Evolutionary conservation across 2,113 vertebrate species (phyloP), one percentile per base, ranked within the genome.

Genomic region (Empidonax traillii): DNA sequence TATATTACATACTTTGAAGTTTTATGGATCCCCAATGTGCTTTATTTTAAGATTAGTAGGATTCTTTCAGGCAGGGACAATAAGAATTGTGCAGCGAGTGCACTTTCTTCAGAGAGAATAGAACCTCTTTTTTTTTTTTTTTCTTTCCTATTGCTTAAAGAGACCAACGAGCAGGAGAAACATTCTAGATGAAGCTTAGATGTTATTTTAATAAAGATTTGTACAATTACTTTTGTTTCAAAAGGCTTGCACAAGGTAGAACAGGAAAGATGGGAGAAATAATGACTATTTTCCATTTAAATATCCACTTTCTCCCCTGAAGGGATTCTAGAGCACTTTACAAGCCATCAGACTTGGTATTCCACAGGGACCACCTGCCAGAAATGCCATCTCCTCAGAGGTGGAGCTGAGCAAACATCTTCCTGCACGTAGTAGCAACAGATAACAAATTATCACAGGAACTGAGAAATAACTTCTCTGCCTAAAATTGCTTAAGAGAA

Each of bases 21-120:
- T 92, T 90, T 95, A 85, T 90, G 90, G 83, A 72, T 93, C 87
- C 92, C 93, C 74, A 24, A 35, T 14, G 89, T 86, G 76, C 63
- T 82, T 94, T 93, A 87, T 88, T 96, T 97, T 90, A 82, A 89
- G 85, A 93, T 94, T 92, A 89, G 58, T 55, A 74, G 69, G 17
- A 68, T 31, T 35, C 9, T 91, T 89, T 95, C 61, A 62, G 61
- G 41, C 65, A 69, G 68, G 66, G 44, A 68, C 87, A 95, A n/a
- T 87, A 90, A 84, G 77, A 94, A 93, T 31, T 37, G 20, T 65
- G 51, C 95, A 89, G 35, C 53, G 10, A 95, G 27, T 85, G 55
- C 22, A 63, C 10, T 78, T 96, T 65, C 62, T 73, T 93, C 71
- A 87, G 77, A 77, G n/a, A 55, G 17, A 96, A 65, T 39, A 24